These are phyloP conservation scores for Linyphia triangularis DNA, from an alignment of 2,888 invertebrate species.

Conservation along the genomic window DNA sequence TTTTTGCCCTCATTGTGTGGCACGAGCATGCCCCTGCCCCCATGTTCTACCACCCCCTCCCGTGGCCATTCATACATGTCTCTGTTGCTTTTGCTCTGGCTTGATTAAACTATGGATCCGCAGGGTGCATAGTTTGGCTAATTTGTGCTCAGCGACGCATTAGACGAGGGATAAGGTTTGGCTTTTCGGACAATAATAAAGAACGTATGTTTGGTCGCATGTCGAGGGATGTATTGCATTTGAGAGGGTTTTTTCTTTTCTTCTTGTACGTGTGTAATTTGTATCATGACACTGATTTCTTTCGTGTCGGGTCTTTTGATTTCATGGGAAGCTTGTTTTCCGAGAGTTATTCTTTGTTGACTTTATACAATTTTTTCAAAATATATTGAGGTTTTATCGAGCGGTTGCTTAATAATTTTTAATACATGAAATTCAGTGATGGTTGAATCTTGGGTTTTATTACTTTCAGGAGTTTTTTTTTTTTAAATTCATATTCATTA, in stretches of 20 bases:
- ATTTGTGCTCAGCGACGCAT: conserved; percentile 36
- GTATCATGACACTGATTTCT: background rate
- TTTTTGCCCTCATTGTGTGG: conserved; percentile 11
- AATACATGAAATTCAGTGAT: no score
- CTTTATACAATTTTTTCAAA: no score
- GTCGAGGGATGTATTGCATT: background rate
- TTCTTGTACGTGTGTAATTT: background rate
- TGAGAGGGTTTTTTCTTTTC: no score
- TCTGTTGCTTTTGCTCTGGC: conserved; percentile 28
- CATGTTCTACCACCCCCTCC: background rate
- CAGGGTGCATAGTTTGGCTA: conserved; percentile 50
- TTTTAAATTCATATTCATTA: no score
- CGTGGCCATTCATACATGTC: no score
- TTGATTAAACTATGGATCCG: conserved; percentile 35
- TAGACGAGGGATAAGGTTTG: conserved; percentile 10
- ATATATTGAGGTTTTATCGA: no score
- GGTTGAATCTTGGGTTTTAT: no score
- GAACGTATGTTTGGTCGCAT: background rate
- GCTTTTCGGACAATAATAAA: background rate
- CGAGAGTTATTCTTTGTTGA: no score
- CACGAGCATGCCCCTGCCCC: conserved; percentile 22
- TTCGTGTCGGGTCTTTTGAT: background rate
- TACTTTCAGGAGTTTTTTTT: no score
- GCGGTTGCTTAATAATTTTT: no score
- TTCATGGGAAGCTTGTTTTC: background rate